Evolutionary conservation across 2,888 invertebrate species (phyloP), one percentile per base, ranked within the genome.

Genomic region (Pollenia amentaria): DNA sequence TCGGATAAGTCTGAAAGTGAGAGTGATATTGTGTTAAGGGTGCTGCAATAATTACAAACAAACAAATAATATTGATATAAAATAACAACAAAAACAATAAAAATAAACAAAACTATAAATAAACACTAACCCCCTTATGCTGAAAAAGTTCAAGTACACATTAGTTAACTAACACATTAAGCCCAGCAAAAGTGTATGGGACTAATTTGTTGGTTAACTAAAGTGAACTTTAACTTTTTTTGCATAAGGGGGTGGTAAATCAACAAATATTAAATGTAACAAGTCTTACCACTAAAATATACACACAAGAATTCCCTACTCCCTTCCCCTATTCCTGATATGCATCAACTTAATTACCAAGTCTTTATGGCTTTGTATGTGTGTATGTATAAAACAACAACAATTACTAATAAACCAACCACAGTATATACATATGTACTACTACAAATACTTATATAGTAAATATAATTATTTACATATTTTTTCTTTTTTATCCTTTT

Each of bases 1-100:
- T 93, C 93, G 92, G 92, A 93, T 92, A 93, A 92, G 92, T 93
- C 92, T 92, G 92, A 92, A 91, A 89, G 93, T 90, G 92, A 91
- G 93, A 93, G 92, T 93, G 92, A 93, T 92, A 90, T 91, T 92
- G 93, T 92, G 92, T 92, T 92, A 92, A 92, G 91, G 90, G 90
- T 91, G 92, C 91, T 90, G 92, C 90, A 90, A 90, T 88, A 91
- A 89, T 57, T 53, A 76, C 60, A 60, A 73, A 88, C 42, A 78
- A 67, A 72, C 72, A 79, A 65, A n/a, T 53, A 88, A 40, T 16
- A 70, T 65, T 14, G 44, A n/a, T 46, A 12, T 51, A 76, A 82
- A 85, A 88, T 84, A 81, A 75, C 11, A 87, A 81, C 83, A 67
- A 85, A 69, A 69, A 67, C 76, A 79, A 42, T 18, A 57, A 62